Percentiles rank a stretch among this genome's conserved stretches.
Conservation (phyloP, 2,888 invertebrate species). For the Andrena camellia region DNA sequence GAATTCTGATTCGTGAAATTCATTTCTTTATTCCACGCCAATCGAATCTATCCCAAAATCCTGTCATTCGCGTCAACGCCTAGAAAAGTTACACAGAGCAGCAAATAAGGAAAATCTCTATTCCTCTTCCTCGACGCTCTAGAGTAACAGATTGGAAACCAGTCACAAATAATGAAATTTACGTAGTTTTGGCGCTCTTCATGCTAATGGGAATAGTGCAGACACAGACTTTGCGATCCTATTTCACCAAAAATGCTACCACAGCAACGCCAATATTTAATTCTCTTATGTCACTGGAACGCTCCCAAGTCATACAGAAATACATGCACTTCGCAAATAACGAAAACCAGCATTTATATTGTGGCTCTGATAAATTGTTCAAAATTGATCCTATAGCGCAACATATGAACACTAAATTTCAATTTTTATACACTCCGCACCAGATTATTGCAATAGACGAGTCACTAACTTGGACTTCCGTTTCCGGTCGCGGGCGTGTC, state of each 20-base stretch:
- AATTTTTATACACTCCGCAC: background rate
- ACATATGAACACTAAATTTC: background rate
- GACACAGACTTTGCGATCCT: background rate
- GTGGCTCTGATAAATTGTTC: background rate
- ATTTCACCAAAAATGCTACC: background rate
- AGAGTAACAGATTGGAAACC: background rate
- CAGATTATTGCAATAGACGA: background rate
- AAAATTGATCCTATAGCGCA: background rate
- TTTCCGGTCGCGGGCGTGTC: too few species aligned
- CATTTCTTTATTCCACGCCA: too few species aligned
- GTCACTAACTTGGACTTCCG: background rate
- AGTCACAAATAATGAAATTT: background rate
- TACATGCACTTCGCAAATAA: background rate
- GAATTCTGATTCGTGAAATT: too few species aligned
- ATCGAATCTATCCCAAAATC: too few species aligned
- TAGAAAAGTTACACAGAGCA: too few species aligned
- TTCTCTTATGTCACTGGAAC: background rate
- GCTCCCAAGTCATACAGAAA: background rate
- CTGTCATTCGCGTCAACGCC: too few species aligned
- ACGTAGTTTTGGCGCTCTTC: background rate
- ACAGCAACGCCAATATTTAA: background rate
- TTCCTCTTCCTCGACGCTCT: background rate
- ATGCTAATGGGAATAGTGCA: conserved; percentile 4
- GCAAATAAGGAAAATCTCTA: too few species aligned
- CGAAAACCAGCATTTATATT: background rate